Base-by-base conservation (phyloP, 2,888 invertebrate genomes). In the Pseudolycoriella hygida region DNA sequence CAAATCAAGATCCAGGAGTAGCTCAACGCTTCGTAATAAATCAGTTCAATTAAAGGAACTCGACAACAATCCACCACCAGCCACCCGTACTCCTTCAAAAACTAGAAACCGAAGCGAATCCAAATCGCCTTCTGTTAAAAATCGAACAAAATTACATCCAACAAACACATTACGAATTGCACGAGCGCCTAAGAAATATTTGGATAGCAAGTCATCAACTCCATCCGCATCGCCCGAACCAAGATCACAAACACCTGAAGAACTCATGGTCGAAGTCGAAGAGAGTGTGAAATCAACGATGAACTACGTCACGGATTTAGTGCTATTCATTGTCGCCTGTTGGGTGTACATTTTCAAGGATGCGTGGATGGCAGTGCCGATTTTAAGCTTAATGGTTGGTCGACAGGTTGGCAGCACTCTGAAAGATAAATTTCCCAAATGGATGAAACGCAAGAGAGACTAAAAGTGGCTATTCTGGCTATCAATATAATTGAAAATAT, bases 291-390 rank as follows among this genome's bases (percentile, higher is more conserved):
- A 77, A 50, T 72, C 78, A 2, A 74, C 73, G 1, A 67, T 85
- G 18, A 80, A 78, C 57, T 85, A 82, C 57, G 64, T 76, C 18
- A 81, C 81, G 1, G 86, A 87, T 60, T 60, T 84, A 47, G 77
- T 80, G 38, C 70, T 87, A 55, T 72, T 87, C 48, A 52, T 77
- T 32, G 73, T 85, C 12, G 86, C 87, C 18, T 77, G 80, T 60
- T 87, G 85, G 76, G 70, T 86, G 31, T 87, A 85, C 62, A 64
- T 85, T 46, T 86, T 85, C 57, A 80, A 80, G 56, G 82, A 82
- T 57, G 83, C 84, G 57, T 69, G 80, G 51, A 69, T 84, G 42
- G 83, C 84, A n/a, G 71, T 87, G 53, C 87, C 87, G 30, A 75
- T 86, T 53, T 70, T 87, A 48, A 69, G 76, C 37, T 67, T 87